Percentiles rank a stretch among this genome's conserved stretches.
Evolutionary conservation across 2,888 invertebrate species (phyloP).

Genomic region (Pristionchus maxplancki): DNA sequence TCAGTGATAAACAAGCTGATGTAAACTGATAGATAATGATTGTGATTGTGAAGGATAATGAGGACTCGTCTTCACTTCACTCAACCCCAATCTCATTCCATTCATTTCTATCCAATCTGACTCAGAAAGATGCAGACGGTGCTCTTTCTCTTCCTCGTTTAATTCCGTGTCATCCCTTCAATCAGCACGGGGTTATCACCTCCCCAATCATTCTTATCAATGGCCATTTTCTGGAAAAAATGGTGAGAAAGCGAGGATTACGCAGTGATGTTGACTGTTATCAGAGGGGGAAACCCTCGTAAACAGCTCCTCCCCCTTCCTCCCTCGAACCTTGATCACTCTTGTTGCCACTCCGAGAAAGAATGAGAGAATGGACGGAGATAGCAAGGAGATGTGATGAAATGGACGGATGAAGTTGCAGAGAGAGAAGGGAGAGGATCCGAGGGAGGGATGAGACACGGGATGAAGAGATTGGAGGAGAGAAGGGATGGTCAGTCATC

Average conservation of each 20-base stretch:
- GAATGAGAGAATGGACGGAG: neutral
- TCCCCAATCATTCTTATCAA: neutral
- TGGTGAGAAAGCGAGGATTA: neutral
- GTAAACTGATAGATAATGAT: neutral
- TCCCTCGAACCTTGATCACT: constrained; percentile 5
- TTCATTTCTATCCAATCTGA: neutral
- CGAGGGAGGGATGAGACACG: neutral
- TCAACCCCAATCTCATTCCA: neutral
- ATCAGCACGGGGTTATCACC: constrained; percentile 3
- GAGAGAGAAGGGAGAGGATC: neutral
- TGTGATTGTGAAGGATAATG: too few relatives aligned
- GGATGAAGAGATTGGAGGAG: neutral
- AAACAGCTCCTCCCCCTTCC: neutral
- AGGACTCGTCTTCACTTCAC: neutral
- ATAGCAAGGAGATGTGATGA: neutral
- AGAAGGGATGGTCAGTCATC: neutral
- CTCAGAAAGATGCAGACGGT: neutral
- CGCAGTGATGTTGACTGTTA: neutral
- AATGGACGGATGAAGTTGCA: constrained; percentile 27
- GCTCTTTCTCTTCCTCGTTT: neutral
- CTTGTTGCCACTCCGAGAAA: neutral
- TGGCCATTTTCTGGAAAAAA: constrained; percentile 19
- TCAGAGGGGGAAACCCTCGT: constrained; percentile 40
- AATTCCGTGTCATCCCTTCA: constrained; percentile 3
- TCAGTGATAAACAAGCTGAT: neutral